Evolutionary conservation across 2,113 vertebrate genomes (phyloP).

Genomic region (Myotis davidii): DNA sequence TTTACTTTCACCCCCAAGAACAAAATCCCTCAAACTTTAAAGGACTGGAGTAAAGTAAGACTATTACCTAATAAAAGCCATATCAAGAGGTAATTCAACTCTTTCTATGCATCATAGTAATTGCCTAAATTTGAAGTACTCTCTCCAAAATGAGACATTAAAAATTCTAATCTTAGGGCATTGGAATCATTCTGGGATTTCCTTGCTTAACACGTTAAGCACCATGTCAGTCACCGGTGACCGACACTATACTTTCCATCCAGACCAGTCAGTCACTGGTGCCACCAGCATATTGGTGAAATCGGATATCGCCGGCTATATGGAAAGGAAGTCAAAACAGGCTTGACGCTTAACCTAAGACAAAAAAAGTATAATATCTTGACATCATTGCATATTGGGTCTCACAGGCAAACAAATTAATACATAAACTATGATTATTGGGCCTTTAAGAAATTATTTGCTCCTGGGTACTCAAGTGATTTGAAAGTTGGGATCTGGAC

Average conservation of each 20-base stretch:
- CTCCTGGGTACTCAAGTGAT: background rate
- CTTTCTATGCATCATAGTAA: background rate
- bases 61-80: background rate
- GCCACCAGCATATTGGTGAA: too few relatives aligned
- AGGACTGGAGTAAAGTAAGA: background rate
- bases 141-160: background rate
- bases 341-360: background rate
- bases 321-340: too few relatives aligned
- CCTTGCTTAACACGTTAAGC: background rate
- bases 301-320: too few relatives aligned
- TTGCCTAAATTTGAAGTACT: conserved; percentile 21
- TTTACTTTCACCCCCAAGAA: conserved; percentile 12
- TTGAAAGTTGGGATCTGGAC: conserved; percentile 22
- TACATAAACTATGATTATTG: background rate
- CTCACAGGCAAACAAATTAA: background rate
- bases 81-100: background rate
- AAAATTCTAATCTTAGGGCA: background rate
- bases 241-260: too few relatives aligned
- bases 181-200: conserved; percentile 14
- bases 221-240: too few relatives aligned
- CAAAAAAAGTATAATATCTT: background rate
- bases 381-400: background rate
- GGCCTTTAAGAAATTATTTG: conserved; percentile 39
- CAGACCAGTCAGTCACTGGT: too few relatives aligned
- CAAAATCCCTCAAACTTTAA: background rate